These are phyloP conservation scores for Pristionchus pacificus DNA, from an alignment of 1,140 invertebrate genomes.

Conservation along the genomic window DNA sequence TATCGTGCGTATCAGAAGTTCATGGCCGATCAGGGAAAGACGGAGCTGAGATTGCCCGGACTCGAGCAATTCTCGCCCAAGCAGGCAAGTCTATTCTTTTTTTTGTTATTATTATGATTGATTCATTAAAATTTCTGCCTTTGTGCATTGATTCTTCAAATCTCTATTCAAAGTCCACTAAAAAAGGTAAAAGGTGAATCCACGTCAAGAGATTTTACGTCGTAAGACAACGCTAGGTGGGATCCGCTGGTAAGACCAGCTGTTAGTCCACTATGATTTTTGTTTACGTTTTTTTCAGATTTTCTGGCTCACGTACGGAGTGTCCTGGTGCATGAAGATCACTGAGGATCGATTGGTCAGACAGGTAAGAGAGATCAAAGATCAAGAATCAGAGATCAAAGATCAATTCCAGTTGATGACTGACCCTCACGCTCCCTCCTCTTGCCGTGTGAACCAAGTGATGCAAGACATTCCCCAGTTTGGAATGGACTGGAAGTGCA, in stretches of 20 bases:
- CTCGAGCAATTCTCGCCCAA: slow-evolving; percentile 42
- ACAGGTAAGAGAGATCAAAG: slow-evolving; percentile 17
- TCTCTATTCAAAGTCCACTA: too few relatives aligned
- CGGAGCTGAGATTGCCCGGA: slow-evolving; percentile 40
- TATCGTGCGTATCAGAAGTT: slow-evolving; percentile 41
- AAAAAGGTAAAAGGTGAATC: too few relatives aligned
- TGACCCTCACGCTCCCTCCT: slow-evolving; percentile 33
- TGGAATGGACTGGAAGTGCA: slow-evolving; percentile 36
- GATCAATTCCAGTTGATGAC: slow-evolving; percentile 29
- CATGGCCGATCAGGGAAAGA: slow-evolving; percentile 20
- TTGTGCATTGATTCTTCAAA: too few relatives aligned
- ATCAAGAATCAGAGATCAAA: not conserved
- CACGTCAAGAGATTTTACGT: too few relatives aligned
- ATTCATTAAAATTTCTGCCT: too few relatives aligned
- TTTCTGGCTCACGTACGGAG: slow-evolving; percentile 51
- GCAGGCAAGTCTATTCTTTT: slow-evolving; percentile 13
- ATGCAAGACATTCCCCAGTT: slow-evolving; percentile 39
- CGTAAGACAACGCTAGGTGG: too few relatives aligned
- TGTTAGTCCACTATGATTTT: not conserved
- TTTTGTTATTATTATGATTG: too few relatives aligned
- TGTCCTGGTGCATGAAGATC: slow-evolving; percentile 48
- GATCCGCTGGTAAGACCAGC: too few relatives aligned
- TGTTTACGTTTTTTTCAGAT: slow-evolving; percentile 35
- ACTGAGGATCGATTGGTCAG: slow-evolving; percentile 13
- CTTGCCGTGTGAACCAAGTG: slow-evolving; percentile 34